Conservation (phyloP, 2,113 vertebrate species). For the Anguilla rostrata region DNA sequence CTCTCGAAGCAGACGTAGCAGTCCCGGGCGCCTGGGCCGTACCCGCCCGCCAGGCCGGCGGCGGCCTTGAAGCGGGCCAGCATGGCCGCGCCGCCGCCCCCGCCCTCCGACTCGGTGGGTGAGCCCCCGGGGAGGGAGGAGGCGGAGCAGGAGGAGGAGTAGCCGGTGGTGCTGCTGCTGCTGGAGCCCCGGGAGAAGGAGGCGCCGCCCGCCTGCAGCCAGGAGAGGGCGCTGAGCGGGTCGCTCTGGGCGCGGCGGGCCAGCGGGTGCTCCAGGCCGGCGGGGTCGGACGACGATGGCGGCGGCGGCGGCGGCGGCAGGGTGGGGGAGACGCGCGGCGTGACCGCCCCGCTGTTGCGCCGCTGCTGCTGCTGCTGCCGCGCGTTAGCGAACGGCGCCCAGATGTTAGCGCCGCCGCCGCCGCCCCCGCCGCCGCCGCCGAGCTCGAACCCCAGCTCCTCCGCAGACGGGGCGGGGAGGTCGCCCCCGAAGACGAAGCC, state of each 20-base stretch:
- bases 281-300: constrained; percentile 44
- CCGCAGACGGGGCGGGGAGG: constrained; percentile 58
- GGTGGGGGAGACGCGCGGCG: constrained; percentile 76
- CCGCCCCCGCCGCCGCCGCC: too few relatives aligned
- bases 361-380: constrained; percentile 23
- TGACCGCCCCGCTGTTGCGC: constrained; percentile 77
- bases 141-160: constrained; percentile 76
- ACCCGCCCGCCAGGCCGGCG: constrained; percentile 53
- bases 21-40: constrained; percentile 74
- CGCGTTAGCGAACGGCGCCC: constrained; percentile 81
- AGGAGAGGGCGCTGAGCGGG: constrained; percentile 81
- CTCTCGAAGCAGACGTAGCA: constrained; percentile 93
- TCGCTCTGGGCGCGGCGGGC: constrained; percentile 85
- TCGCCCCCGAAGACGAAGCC: constrained; percentile 76
- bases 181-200: constrained; percentile 73
- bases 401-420: constrained; percentile 74
- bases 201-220: constrained; percentile 77
- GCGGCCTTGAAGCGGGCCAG: constrained; percentile 66
- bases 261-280: constrained; percentile 78
- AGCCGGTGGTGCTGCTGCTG: constrained; percentile 73
- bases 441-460: constrained; percentile 89
- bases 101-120: constrained; percentile 81
- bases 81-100: constrained; percentile 61
- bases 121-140: constrained; percentile 83
- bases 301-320: constrained; percentile 38